Evolutionary conservation across 2,113 vertebrate species (phyloP).

Genomic region (Nymphicus hollandicus): DNA sequence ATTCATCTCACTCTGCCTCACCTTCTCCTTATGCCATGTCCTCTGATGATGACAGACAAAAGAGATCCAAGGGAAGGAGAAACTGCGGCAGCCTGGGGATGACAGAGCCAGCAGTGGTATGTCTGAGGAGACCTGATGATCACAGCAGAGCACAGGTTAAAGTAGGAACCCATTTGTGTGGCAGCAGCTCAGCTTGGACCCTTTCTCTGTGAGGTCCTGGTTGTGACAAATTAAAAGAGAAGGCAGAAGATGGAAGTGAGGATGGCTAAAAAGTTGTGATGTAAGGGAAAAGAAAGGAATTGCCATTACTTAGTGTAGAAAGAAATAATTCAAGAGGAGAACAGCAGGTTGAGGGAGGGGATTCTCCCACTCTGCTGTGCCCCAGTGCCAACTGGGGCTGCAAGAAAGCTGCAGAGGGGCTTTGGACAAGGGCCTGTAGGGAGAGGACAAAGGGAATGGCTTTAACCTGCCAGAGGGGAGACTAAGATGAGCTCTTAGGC

Average conservation of each 20-base stretch:
- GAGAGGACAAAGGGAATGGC: no score
- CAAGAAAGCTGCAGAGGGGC: no score
- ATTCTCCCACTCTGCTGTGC: fast-evolving
- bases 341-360: no score
- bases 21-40: fast-evolving
- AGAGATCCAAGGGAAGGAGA: background rate
- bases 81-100: fast-evolving
- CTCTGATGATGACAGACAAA: background rate
- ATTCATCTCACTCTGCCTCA: fast-evolving
- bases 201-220: background rate
- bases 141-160: background rate
- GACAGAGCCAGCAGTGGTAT: background rate
- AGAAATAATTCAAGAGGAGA: background rate
- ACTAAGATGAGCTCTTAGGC: no score
- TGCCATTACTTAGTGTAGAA: background rate
- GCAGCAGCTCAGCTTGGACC: background rate
- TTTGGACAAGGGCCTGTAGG: no score
- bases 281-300: background rate
- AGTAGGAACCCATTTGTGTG: fast-evolving
- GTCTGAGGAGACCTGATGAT: background rate
- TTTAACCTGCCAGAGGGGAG: no score
- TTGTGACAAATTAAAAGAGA: background rate
- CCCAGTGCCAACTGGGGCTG: no score
- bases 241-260: background rate
- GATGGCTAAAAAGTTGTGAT: background rate